Percentiles rank a stretch among this genome's conserved stretches.
Conservation (phyloP, 2,888 invertebrate genomes). For the Drosophila eohydei region DNA sequence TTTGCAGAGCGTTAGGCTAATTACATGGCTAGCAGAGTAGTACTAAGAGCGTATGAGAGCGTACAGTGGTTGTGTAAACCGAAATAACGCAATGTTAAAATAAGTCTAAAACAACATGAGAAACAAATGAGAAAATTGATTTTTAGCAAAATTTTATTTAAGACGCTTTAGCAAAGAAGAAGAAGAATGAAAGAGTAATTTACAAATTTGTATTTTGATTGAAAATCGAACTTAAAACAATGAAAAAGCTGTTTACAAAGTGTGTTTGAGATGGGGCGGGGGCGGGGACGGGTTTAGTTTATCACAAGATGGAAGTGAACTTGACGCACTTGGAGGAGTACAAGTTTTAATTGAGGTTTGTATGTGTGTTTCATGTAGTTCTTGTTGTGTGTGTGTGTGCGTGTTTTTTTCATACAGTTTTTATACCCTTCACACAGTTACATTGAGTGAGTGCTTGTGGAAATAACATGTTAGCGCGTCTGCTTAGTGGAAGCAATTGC, state of each 20-base stretch:
- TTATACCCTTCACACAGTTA: constrained; percentile 72
- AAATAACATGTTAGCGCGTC: neutral
- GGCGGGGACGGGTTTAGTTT: constrained; percentile 14
- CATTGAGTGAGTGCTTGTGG: constrained; percentile 16
- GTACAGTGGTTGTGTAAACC: constrained; percentile 45
- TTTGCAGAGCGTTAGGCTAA: constrained; percentile 56
- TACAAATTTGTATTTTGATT: constrained; percentile 27
- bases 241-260: constrained; percentile 47
- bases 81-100: constrained; percentile 23
- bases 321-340: constrained; percentile 28
- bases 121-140: constrained; percentile 5
- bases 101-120: neutral
- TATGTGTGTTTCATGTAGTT: constrained; percentile 25
- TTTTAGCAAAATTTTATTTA: constrained; percentile 21
- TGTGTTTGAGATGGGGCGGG: constrained; percentile 15
- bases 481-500: neutral
- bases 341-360: constrained; percentile 18
- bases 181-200: constrained; percentile 15
- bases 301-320: constrained; percentile 29
- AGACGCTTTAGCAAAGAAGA: constrained; percentile 28
- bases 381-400: constrained; percentile 10
- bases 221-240: constrained; percentile 18
- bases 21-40: constrained; percentile 73
- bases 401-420: constrained; percentile 60
- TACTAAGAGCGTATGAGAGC: constrained; percentile 74